A percentile compares a stretch with the other conserved stretches of the same genome.
phyloP scores from a whole-genome alignment of 2,888 invertebrate species.

The Hanleya hanleyi region DNA sequence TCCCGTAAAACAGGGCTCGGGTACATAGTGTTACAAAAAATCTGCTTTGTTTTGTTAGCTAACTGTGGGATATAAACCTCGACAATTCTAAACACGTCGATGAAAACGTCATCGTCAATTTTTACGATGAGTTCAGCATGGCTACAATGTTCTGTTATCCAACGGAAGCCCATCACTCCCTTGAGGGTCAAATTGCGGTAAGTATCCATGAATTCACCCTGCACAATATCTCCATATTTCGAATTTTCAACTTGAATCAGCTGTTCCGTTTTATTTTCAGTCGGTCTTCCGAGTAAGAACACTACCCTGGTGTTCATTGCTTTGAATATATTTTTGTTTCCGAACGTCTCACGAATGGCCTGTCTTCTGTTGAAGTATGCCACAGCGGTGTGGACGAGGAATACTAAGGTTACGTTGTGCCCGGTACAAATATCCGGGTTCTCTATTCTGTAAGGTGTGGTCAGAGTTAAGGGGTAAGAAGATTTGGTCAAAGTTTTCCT shows the following conservation, averaged over 20 bases:
- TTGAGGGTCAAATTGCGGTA: constrained; percentile 6
- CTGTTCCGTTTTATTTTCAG: not conserved
- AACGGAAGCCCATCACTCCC: not conserved
- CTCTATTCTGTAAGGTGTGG: too few relatives aligned
- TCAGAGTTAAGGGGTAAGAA: too few relatives aligned
- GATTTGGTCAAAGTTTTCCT: too few relatives aligned
- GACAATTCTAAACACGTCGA: constrained; percentile 3
- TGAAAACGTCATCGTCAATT: constrained; percentile 8
- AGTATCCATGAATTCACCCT: not conserved
- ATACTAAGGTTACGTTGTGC: too few relatives aligned
- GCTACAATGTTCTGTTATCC: not conserved
- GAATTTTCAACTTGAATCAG: not conserved
- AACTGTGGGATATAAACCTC: too few relatives aligned
- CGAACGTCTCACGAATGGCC: not conserved
- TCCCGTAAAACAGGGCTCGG: too few relatives aligned
- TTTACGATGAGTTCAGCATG: constrained; percentile 5
- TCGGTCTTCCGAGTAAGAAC: not conserved
- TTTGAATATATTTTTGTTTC: not conserved
- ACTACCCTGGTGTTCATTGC: not conserved
- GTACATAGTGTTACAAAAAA: too few relatives aligned
- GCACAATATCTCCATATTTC: constrained; percentile 3
- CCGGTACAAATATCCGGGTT: too few relatives aligned
- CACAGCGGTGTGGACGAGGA: not conserved
- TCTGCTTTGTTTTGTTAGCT: too few relatives aligned
- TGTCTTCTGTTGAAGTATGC: not conserved